Evolutionary conservation across 2,888 invertebrate species (phyloP), one percentile per base, ranked within the genome.

Genomic region (Drosophila niveifrons): DNA sequence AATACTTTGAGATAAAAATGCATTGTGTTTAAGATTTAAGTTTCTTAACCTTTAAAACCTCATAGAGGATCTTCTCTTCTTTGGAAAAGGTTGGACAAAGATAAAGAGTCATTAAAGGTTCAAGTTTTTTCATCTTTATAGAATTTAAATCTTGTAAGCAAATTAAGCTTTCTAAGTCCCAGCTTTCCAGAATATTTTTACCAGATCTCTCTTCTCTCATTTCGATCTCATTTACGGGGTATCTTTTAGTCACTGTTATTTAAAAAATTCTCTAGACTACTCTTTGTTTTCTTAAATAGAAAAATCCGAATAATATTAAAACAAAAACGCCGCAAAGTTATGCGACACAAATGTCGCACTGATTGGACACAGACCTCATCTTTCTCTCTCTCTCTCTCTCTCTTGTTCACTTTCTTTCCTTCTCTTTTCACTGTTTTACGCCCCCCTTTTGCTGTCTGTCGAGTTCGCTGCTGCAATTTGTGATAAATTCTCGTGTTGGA

Each of bases 311-410:
- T 80, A 75, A 69, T 75, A 69, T 79, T 75, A 39, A 62, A 77
- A 41, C 55, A 53, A 85, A 62, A 68, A 70, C 65, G 81, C 79
- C 64, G 15, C 58, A 59, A 68, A 82, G 80, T 82, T 88, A 88
- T 88, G 88, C 80, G 80, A 64, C 80, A 74, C 80, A 70, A 84
- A 84, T 81, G 85, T 84, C 39, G 69, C 80, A 56, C 65, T 80
- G 80, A 75, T 75, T 75, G 80, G 51, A 53, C 39, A 43, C 63
- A 13, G n/a, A 10, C 1, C 41, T 51, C 18, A 1, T 18, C 1
- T 31, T 39, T 39, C 52, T 10, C 13, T 50, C 15, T 51, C n/a
- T 44, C 41, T 10, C 11, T 15, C 34, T 31, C 13, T 2, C 29
- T 4, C 36, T 29, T n/a, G 9, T 29, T 23, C 62, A 36, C 15